phyloP scores from a whole-genome alignment of 2,888 invertebrate species.

The Papilio demoleus region DNA sequence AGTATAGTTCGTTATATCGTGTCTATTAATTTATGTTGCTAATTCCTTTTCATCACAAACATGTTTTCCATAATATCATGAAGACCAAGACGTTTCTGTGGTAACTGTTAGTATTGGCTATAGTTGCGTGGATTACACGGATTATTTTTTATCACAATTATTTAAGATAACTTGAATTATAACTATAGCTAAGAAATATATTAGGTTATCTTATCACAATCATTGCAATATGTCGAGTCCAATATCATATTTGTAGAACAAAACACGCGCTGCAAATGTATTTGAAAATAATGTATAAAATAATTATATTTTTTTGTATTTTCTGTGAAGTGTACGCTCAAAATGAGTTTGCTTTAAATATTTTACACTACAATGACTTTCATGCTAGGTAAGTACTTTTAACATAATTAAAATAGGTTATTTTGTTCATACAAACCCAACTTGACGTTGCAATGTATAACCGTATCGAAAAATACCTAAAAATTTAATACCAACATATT shows the following conservation, averaged over 20 bases:
- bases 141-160: conserved; percentile 17
- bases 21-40: no score
- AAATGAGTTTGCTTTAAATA: conserved; percentile 62
- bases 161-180: not conserved
- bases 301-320: conserved; percentile 42
- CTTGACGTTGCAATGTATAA: not conserved
- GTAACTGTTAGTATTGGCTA: not conserved
- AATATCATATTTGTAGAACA: not conserved
- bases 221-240: not conserved
- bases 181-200: conserved; percentile 12
- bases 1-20: no score
- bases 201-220: conserved; percentile 30
- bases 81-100: not conserved
- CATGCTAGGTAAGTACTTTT: conserved; percentile 66
- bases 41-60: no score
- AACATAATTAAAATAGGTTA: not conserved
- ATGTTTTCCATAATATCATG: no score
- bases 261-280: not conserved
- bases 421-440: not conserved
- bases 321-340: conserved; percentile 49
- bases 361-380: conserved; percentile 76
- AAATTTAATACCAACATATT: no score
- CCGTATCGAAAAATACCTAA: not conserved
- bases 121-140: conserved; percentile 3
- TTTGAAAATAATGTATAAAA: conserved; percentile 22